A percentile compares a stretch with the other conserved stretches of the same genome.
phyloP scores from a whole-genome alignment of 2,113 vertebrate species.

The Poeciliopsis occidentalis region DNA sequence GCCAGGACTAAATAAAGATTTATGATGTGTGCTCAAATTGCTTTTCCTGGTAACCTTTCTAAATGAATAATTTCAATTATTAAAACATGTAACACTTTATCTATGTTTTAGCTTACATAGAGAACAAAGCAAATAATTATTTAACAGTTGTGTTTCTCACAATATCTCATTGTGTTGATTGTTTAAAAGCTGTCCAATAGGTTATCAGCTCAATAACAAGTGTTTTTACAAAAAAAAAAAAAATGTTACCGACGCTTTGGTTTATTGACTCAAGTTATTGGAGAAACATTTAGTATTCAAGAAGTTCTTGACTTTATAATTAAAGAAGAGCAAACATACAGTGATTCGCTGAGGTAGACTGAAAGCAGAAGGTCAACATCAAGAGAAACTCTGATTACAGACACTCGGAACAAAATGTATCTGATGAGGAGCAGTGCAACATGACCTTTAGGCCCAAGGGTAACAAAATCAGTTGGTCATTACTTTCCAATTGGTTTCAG shows the following conservation, averaged over 20 bases:
- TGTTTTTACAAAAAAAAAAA: background rate
- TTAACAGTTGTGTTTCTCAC: no score
- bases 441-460: background rate
- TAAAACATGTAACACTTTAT: no score
- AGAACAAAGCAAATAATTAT: no score
- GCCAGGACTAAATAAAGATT: background rate
- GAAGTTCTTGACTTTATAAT: background rate
- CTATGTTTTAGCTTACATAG: no score
- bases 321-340: background rate
- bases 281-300: background rate
- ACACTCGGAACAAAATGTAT: background rate
- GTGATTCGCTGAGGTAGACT: background rate
- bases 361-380: background rate
- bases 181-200: no score
- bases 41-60: no score
- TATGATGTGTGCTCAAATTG: no score
- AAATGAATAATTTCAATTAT: no score
- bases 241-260: background rate
- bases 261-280: background rate
- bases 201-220: background rate
- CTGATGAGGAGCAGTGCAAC: background rate
- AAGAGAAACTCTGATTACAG: conserved; percentile 1
- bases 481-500: background rate
- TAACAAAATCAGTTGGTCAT: background rate
- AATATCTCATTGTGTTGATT: no score